These are phyloP conservation scores for Tipula confusa DNA, from an alignment of 2,888 invertebrate genomes.

Conservation along the genomic window DNA sequence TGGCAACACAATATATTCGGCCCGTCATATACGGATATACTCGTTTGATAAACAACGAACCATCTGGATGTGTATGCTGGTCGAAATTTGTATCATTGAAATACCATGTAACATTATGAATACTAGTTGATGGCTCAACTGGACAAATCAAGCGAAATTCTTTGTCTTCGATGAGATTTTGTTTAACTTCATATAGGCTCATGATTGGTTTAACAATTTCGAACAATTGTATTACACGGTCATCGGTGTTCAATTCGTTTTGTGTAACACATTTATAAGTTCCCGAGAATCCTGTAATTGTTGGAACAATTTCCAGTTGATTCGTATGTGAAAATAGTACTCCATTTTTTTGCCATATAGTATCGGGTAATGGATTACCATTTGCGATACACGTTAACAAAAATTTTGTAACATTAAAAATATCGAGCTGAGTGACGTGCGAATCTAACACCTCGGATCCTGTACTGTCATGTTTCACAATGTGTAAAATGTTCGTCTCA, in stretches of 20 bases:
- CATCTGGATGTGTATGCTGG: background rate
- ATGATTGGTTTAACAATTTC: background rate
- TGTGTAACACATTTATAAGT: background rate
- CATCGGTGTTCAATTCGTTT: background rate
- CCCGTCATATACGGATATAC: background rate
- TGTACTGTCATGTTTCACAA: background rate
- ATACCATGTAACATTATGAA: background rate
- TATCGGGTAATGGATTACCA: background rate
- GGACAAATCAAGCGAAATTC: background rate
- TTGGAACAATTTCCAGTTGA: background rate
- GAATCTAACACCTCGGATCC: background rate
- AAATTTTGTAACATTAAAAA: background rate
- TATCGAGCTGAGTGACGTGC: background rate
- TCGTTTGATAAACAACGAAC: background rate
- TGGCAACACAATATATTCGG: background rate
- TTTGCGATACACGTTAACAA: background rate
- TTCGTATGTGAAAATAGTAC: background rate
- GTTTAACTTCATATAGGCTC: background rate
- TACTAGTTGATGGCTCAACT: background rate
- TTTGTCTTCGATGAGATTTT: background rate
- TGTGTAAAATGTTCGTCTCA: background rate
- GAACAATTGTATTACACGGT: background rate
- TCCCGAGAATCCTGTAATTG: background rate
- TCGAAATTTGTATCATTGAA: background rate
- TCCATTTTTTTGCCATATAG: background rate